phyloP scores from a whole-genome alignment of 2,113 vertebrate genomes.

The Lampris incognitus region DNA sequence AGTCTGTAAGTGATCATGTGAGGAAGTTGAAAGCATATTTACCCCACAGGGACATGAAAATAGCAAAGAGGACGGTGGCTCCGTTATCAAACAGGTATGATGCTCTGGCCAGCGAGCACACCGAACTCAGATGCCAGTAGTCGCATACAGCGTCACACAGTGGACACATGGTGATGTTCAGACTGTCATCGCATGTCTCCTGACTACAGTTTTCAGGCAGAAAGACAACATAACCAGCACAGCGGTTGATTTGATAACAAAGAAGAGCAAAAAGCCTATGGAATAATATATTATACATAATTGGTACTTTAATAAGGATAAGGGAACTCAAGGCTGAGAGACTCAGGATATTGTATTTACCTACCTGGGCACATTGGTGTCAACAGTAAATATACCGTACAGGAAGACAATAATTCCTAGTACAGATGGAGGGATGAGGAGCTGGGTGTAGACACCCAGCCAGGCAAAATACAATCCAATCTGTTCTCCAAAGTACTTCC shows the following conservation, averaged over 20 bases:
- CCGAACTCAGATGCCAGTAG: constrained; percentile 94
- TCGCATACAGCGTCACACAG: constrained; percentile 95
- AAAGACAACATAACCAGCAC: neutral
- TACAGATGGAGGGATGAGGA: constrained; percentile 94
- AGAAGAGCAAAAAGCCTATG: neutral
- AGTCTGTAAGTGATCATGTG: neutral
- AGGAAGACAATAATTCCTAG: constrained; percentile 96
- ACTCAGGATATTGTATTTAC: neutral
- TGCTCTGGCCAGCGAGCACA: constrained; percentile 88
- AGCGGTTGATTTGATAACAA: neutral
- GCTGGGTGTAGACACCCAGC: constrained; percentile 96
- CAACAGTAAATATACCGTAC: constrained; percentile 93
- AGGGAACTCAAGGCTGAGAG: too few species aligned
- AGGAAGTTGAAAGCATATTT: constrained; percentile 56
- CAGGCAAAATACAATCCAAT: constrained; percentile 98
- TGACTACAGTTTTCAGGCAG: constrained; percentile 77
- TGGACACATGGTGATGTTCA: constrained; percentile 97
- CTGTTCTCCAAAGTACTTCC: constrained; percentile 99
- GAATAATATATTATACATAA: neutral
- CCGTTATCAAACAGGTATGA: constrained; percentile 98
- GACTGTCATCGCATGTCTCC: constrained; percentile 88
- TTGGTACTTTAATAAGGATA: neutral
- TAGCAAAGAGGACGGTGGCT: constrained; percentile 92
- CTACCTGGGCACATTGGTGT: constrained; percentile 95
- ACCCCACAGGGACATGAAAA: constrained; percentile 99